A percentile compares a stretch with the other conserved stretches of the same genome.
These are phyloP conservation scores for Strigamia transsilvanica DNA, from an alignment of 2,888 invertebrate genomes.

Conservation along the genomic window DNA sequence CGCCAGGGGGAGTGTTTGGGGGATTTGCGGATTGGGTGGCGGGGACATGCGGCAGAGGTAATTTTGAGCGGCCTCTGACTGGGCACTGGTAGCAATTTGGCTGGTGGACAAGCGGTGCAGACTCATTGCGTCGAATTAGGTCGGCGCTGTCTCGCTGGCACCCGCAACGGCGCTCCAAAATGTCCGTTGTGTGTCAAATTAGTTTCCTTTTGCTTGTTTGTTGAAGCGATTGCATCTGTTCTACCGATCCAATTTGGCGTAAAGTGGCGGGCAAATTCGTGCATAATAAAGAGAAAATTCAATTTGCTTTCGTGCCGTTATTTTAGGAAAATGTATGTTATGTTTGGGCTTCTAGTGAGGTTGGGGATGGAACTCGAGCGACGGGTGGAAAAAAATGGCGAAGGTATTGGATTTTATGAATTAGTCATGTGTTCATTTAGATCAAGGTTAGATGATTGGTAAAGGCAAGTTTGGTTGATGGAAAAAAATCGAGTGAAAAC, in stretches of 20 bases:
- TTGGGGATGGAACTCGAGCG: too few relatives aligned
- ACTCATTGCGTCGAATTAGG: background rate
- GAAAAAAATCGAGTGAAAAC: too few relatives aligned
- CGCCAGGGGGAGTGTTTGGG: background rate
- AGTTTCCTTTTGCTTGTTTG: constrained; percentile 19
- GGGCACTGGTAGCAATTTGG: constrained; percentile 25
- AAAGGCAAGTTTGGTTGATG: too few relatives aligned
- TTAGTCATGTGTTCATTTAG: too few relatives aligned
- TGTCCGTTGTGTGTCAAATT: constrained; percentile 22
- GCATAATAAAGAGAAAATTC: background rate
- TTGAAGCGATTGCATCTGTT: background rate
- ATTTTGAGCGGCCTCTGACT: background rate
- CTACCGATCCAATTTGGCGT: background rate
- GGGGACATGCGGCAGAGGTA: background rate
- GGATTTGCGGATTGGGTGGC: background rate
- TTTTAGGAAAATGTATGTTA: too few relatives aligned
- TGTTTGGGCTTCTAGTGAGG: too few relatives aligned
- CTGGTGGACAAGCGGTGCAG: background rate
- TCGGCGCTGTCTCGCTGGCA: background rate
- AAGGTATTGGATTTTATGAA: too few relatives aligned
- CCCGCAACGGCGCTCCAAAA: background rate
- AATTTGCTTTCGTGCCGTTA: background rate
- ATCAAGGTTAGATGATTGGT: too few relatives aligned
- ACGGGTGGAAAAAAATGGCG: too few relatives aligned
- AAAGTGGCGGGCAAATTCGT: background rate